These are phyloP conservation scores for Pseudolaguvia tuberculata DNA, from an alignment of 2,113 vertebrate species.

Conservation along the genomic window DNA sequence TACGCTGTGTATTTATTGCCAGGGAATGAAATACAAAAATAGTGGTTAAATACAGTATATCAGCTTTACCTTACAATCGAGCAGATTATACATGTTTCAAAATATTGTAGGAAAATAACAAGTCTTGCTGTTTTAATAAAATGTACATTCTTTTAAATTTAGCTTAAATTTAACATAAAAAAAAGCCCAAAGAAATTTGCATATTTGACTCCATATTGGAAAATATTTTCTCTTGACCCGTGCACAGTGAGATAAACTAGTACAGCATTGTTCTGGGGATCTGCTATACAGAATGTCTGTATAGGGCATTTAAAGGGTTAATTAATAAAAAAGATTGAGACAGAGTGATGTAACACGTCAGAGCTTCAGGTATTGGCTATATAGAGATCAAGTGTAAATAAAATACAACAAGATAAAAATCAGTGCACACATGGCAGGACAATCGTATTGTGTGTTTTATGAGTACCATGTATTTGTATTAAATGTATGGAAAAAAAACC, in stretches of 20 bases:
- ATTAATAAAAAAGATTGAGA: slow-evolving; percentile 16
- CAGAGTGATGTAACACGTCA: slow-evolving; percentile 1
- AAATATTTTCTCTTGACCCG: not conserved
- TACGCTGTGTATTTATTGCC: slow-evolving; percentile 59
- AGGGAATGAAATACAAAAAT: slow-evolving; percentile 53
- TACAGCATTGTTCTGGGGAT: slow-evolving; percentile 13
- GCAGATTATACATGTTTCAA: slow-evolving; percentile 40
- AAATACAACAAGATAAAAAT: too few relatives aligned
- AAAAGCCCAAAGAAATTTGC: slow-evolving; percentile 18
- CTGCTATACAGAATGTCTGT: not conserved
- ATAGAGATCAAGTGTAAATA: not conserved
- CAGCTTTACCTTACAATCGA: slow-evolving; percentile 44
- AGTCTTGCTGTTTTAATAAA: slow-evolving; percentile 38
- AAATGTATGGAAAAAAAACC: too few relatives aligned
- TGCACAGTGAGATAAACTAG: slow-evolving; percentile 34
- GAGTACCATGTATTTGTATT: too few relatives aligned
- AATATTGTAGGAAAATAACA: slow-evolving; percentile 56
- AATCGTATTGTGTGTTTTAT: too few relatives aligned
- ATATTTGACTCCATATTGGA: slow-evolving; percentile 16
- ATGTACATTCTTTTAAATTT: slow-evolving; percentile 1
- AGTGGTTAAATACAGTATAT: slow-evolving; percentile 47
- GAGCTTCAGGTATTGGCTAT: slow-evolving; percentile 10
- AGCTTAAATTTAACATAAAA: slow-evolving; percentile 13
- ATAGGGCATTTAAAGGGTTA: slow-evolving; percentile 38
- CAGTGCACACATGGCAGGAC: too few relatives aligned